Evolutionary conservation across 2,113 vertebrate genomes (phyloP).

Genomic region (Apaloderma vittatum): DNA sequence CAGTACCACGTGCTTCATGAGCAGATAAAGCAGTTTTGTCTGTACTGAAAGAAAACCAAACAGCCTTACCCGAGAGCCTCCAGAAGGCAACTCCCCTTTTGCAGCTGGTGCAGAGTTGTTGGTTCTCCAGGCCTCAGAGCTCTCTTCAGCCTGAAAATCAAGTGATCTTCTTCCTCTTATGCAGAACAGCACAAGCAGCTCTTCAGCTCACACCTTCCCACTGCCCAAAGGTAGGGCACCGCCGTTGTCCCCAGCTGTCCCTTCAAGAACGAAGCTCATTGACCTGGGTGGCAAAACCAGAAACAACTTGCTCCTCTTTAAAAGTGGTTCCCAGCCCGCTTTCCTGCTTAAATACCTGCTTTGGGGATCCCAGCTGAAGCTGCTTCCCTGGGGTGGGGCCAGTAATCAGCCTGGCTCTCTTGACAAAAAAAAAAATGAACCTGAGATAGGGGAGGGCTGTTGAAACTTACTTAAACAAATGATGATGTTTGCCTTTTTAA

Average conservation of each 20-base stretch:
- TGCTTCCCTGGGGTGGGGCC: background rate
- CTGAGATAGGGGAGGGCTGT: background rate
- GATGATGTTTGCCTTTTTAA: background rate
- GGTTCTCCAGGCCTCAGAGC: background rate
- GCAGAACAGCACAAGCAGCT: accelerated
- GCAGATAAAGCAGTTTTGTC: background rate
- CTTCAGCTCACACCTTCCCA: background rate
- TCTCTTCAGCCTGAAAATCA: accelerated
- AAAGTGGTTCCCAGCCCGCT: accelerated
- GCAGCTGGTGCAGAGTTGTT: accelerated
- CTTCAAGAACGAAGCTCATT: background rate
- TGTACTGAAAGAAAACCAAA: background rate
- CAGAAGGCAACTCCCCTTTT: background rate
- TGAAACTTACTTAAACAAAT: background rate
- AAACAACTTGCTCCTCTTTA: accelerated
- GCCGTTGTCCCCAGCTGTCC: accelerated
- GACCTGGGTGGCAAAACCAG: accelerated
- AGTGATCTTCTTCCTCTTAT: background rate
- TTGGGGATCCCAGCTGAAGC: background rate
- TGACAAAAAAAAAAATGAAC: background rate
- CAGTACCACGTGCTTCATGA: background rate
- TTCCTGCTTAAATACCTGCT: background rate
- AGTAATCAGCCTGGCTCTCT: background rate
- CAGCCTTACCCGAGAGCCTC: background rate
- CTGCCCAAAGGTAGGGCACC: accelerated